Base-by-base conservation (phyloP, 2,797 vertebrate genomes). In the Bovichtus variegatus region DNA sequence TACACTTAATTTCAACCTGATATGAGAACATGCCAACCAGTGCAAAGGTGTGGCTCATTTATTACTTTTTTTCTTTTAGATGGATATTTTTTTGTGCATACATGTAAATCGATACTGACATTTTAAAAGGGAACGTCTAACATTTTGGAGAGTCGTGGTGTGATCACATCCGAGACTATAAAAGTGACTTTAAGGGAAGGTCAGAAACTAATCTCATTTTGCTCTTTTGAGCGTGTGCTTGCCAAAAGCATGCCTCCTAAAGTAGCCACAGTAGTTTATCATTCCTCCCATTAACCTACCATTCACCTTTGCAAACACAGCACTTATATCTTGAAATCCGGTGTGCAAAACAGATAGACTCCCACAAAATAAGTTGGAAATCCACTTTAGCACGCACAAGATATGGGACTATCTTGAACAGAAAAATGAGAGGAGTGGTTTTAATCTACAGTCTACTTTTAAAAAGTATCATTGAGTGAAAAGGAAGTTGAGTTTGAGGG, bases 241-340 rank as follows among this genome's bases (percentile, higher is more conserved):
- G 84, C 81, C 86, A 84, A 78, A 86, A 82, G 67, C 65, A 53
- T 59, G 55, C 59, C 71, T 87, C 70, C 76, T 63, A 70, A 80
- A 81, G 73, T 71, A 73, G 69, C 82, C 73, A 71, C 25, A 27
- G 85, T 57, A 87, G 71, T 92, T 91, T 58, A 91, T 92, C 91
- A 86, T 86, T 53, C 59, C 67, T 76, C 74, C 82, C 85, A 89
- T 91, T 91, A 88, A 93, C 89, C 92, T 89, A 80, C 34, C 57
- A 25, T 74, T 88, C 89, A 90, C 89, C 90, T 93, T 69, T 84
- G 78, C 78, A 76, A 87, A 89, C 88, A 71, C 69, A 66, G 71
- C 68, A 40, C 63, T 76, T 84, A 82, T 81, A 81, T 90, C 76
- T 84, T 8, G 38, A 78, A 86, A 74, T 72, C 36, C 73, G 38